Conservation (phyloP, 2,888 invertebrate species). For the Drosophila quinaria region DNA sequence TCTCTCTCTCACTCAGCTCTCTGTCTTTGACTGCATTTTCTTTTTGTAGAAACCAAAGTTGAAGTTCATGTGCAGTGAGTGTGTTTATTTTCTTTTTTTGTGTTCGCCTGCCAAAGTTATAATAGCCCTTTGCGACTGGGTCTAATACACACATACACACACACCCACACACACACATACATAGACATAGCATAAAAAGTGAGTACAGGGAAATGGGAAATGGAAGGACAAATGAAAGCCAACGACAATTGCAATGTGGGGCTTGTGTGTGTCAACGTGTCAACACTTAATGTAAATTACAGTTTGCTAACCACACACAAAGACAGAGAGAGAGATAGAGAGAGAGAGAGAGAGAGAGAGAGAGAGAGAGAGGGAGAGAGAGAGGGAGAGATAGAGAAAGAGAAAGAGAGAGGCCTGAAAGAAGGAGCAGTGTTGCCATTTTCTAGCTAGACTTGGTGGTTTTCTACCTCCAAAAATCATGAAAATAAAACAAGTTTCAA, state of each 20-base stretch:
- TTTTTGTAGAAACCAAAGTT: constrained; percentile 24
- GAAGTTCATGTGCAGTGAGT: constrained; percentile 35
- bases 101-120: constrained; percentile 62
- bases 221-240: constrained; percentile 61
- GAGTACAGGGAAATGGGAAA: constrained; percentile 27
- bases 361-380: not conserved
- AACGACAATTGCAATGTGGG: constrained; percentile 69
- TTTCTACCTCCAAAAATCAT: too few species aligned
- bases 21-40: not conserved
- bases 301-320: constrained; percentile 65
- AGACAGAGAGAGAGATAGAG: not conserved
- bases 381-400: not conserved
- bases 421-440: not conserved
- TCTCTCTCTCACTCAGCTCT: too few species aligned
- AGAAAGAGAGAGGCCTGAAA: not conserved
- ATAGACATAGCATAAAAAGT: constrained; percentile 28
- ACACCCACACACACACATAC: constrained; percentile 8
- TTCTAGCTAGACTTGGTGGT: not conserved
- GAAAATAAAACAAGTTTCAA: too few species aligned
- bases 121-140: constrained; percentile 71
- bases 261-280: constrained; percentile 64
- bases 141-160: constrained; percentile 17
- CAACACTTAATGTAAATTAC: constrained; percentile 80
- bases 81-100: constrained; percentile 40
- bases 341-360: not conserved